These are phyloP conservation scores for Gallinago undulata DNA, from an alignment of 2,113 vertebrate genomes.

Conservation along the genomic window DNA sequence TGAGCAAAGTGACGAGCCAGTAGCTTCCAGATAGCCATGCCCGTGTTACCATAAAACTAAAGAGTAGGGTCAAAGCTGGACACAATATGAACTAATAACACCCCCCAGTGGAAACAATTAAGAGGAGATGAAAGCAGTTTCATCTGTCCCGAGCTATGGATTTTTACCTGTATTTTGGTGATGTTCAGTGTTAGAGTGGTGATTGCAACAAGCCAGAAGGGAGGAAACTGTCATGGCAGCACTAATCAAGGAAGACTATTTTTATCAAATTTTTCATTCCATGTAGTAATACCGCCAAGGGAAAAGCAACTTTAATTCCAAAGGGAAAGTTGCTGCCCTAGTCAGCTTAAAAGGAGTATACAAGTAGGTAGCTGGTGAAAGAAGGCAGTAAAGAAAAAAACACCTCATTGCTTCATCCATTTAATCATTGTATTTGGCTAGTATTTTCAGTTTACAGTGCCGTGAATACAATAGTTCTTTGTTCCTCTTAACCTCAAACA, in stretches of 20 bases:
- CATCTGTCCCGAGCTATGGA: not conserved
- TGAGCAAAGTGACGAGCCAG: not conserved
- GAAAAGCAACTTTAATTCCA: not conserved
- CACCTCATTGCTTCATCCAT: not conserved
- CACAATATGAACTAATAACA: not conserved
- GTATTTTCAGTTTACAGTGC: slow-evolving; percentile 3
- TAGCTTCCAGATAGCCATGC: not conserved
- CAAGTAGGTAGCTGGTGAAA: not conserved
- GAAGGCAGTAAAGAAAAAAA: not conserved
- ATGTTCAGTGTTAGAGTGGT: not conserved
- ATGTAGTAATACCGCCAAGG: not conserved
- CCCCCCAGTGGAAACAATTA: not conserved
- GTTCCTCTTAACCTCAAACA: not conserved
- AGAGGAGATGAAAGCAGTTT: not conserved
- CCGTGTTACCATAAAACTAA: not conserved
- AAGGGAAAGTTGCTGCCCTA: not conserved
- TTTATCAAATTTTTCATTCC: not conserved
- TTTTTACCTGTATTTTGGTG: not conserved
- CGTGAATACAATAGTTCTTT: not conserved
- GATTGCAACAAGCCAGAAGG: not conserved
- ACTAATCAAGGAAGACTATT: not conserved
- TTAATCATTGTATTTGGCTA: not conserved
- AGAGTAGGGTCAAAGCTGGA: not conserved
- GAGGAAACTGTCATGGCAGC: not conserved
- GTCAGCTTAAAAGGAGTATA: not conserved